Evolutionary conservation across 2,113 vertebrate species (phyloP).

Genomic region (Chaetodon trifascialis): DNA sequence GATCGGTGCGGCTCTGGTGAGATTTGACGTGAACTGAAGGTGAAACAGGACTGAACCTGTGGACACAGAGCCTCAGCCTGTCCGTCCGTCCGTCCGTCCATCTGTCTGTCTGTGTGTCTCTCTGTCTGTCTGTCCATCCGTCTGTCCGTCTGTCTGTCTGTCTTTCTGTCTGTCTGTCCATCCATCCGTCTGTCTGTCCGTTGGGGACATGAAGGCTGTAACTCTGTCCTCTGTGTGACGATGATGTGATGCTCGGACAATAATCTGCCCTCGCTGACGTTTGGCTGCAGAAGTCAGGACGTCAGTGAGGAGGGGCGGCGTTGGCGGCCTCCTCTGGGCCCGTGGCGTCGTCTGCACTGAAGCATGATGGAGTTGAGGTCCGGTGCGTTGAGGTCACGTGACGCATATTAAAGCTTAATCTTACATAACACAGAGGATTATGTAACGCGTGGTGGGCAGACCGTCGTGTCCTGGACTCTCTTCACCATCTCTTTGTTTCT

Average conservation of each 20-base stretch:
- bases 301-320: too few relatives aligned
- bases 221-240: neutral
- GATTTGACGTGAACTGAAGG: too few relatives aligned
- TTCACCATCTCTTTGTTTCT: conserved; percentile 8
- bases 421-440: conserved; percentile 50
- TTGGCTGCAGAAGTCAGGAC: neutral
- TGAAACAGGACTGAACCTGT: neutral
- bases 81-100: too few relatives aligned
- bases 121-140: too few relatives aligned
- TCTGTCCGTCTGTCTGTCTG: too few relatives aligned
- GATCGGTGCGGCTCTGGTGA: too few relatives aligned
- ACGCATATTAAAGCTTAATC: neutral
- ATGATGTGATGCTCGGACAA: conserved; percentile 15
- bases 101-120: too few relatives aligned
- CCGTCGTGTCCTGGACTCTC: conserved; percentile 2
- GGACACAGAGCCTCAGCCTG: neutral
- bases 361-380: neutral
- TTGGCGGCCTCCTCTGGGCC: too few relatives aligned
- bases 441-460: conserved; percentile 37
- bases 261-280: neutral
- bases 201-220: neutral
- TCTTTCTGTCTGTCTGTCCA: too few relatives aligned
- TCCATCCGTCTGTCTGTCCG: too few relatives aligned
- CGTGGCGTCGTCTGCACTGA: neutral
- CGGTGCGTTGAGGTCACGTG: neutral